Evolutionary conservation across 2,113 vertebrate species (phyloP), one percentile per base, ranked within the genome.

Genomic region (Camelus bactrianus): DNA sequence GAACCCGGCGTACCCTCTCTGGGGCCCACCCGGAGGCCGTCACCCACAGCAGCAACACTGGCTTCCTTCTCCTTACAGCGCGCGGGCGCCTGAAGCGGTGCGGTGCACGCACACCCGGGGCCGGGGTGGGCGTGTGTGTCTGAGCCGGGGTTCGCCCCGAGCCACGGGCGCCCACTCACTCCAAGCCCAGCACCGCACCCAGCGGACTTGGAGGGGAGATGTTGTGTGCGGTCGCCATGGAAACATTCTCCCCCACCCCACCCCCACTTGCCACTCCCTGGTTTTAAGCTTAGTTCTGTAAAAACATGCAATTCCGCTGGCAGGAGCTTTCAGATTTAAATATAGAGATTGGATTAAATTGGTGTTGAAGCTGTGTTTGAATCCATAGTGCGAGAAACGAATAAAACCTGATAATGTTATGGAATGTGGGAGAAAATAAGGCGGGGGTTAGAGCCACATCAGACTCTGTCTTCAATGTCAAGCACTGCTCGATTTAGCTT

Each of bases 321-420:
- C 96, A 95, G 70, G 88, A 80, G 93, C 88, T 77, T 94, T 95
- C 91, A 62, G 76, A 89, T 93, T 96, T 97, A 98, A 98, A 97
- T 96, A 96, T 91, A 97, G 97, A 97, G 95, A 93, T 64, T 69
- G 90, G 95, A 93, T 91, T 69, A 91, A 82, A 88, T 67, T 72
- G 92, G 88, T 48, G 32, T 79, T 22, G 88, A 65, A 92, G 70
- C 70, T 52, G 69, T 30, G 89, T 94, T 75, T 75, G 93, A 91
- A 48, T 81, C 92, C 69, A 56, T 2, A 35, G 84, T 14, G 22
- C 38, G 58, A 65, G 77, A 62, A 96, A 76, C 9, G 69, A 75
- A 38, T 77, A 50, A 84, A 75, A 83, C 35, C 94, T 50, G 91
- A 79, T 64, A 56, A 75, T 38, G 93, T 26, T 50, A 7, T 65